Evolutionary conservation across 2,888 invertebrate genomes (phyloP).

Genomic region (Sphaerophoria rueppellii): DNA sequence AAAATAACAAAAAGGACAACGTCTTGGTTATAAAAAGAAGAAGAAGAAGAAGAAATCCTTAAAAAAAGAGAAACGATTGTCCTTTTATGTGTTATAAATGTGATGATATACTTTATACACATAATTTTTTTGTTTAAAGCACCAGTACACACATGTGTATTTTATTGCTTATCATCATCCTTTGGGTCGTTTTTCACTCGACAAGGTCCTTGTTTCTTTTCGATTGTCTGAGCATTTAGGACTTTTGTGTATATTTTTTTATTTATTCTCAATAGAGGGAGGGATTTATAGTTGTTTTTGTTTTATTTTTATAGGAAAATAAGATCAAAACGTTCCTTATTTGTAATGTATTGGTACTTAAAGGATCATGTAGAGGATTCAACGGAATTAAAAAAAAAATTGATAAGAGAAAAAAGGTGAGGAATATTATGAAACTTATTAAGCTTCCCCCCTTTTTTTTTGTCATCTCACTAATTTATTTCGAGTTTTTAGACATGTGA

Average conservation of each 20-base stretch:
- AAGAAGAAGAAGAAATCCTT: slow-evolving; percentile 7
- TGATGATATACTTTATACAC: slow-evolving; percentile 72
- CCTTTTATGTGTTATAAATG: slow-evolving; percentile 72
- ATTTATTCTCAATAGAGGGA: slow-evolving; percentile 45
- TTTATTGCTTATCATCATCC: slow-evolving; percentile 73
- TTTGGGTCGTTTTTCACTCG: slow-evolving; percentile 68
- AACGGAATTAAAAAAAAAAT: background rate
- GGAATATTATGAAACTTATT: too few relatives aligned
- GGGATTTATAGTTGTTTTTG: slow-evolving; percentile 58
- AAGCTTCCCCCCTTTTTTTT: too few relatives aligned
- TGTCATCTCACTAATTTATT: too few relatives aligned
- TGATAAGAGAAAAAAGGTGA: too few relatives aligned
- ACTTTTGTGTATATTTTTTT: slow-evolving; percentile 49
- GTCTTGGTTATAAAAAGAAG: slow-evolving; percentile 1
- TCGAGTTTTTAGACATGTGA: too few relatives aligned
- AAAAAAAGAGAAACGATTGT: slow-evolving; percentile 62
- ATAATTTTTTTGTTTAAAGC: slow-evolving; percentile 61
- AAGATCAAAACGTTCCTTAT: slow-evolving; percentile 25
- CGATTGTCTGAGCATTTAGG: slow-evolving; percentile 71
- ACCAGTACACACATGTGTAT: slow-evolving; percentile 71
- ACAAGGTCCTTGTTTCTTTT: slow-evolving; percentile 59
- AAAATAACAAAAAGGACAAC: slow-evolving; percentile 26
- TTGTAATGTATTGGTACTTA: background rate
- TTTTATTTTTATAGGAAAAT: slow-evolving; percentile 7
- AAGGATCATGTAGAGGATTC: background rate